Evolutionary conservation across 2,888 invertebrate genomes (phyloP).

Genomic region (Athalia rosae): DNA sequence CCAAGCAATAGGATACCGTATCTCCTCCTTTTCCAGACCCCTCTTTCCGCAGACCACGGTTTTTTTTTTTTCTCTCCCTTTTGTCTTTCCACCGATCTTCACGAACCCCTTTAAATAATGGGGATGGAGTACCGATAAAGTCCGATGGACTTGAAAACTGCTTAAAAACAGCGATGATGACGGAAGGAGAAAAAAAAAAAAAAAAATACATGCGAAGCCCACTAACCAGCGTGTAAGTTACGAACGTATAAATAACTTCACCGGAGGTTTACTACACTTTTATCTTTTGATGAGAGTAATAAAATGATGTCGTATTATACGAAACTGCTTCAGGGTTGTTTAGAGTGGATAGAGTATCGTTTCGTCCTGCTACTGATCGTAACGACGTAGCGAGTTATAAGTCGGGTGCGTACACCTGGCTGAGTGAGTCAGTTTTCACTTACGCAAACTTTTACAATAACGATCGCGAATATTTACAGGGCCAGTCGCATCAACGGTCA

Average conservation of each 20-base stretch:
- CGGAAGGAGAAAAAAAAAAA: constrained; percentile 21
- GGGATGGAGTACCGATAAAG: background rate
- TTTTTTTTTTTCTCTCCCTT: background rate
- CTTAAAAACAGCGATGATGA: background rate
- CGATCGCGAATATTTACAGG: too few relatives aligned
- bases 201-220: constrained; percentile 20
- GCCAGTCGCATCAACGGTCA: too few relatives aligned
- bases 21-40: constrained; percentile 5
- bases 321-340: too few relatives aligned
- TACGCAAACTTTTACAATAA: too few relatives aligned
- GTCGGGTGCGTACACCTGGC: too few relatives aligned
- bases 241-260: constrained; percentile 39
- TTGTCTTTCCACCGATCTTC: background rate
- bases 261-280: constrained; percentile 28
- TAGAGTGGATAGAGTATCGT: too few relatives aligned
- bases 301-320: background rate
- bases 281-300: constrained; percentile 39
- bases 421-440: too few relatives aligned
- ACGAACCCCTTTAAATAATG: constrained; percentile 3
- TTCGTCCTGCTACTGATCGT: too few relatives aligned
- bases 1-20: background rate
- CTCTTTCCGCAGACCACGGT: too few relatives aligned
- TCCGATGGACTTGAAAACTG: constrained; percentile 26
- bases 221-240: constrained; percentile 30
- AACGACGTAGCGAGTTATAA: too few relatives aligned